Base-by-base conservation (phyloP, 2,113 vertebrate genomes). In the Lynx canadensis region DNA sequence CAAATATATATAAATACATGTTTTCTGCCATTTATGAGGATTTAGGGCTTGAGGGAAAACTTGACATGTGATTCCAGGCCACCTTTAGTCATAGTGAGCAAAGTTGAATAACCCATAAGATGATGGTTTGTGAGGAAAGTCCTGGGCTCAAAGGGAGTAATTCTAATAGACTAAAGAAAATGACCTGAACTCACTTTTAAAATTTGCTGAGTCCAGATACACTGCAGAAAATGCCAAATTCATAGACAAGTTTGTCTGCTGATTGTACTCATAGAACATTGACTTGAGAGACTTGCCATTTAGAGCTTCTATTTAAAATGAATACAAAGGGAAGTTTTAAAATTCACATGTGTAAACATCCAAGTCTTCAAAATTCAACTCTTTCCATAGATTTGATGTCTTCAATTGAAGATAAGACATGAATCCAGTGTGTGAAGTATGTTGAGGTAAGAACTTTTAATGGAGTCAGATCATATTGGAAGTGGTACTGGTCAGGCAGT, bases 261-360 rank as follows among this genome's bases (percentile, higher is more conserved):
- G 31, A 66, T 91, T 69, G 27, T 91, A 2, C 36, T 95, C 57
- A 84, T 23, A 50, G 41, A 94, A 93, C 25, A 69, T 2, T 84
- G 55, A 92, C 27, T 74, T 38, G 78, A 83, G 45, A 82, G 48
- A 38, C 25, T 5, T 95, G 5, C 78, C 38, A 55, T 65, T 83
- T 92, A 71, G 41, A 94, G 13, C 8, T 95, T 95, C 16, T 69
- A 18, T 76, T 92, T 86, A 68, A 68, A 92, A 82, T 1, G 18
- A 80, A 74, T 52, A n/a, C 81, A 88, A 90, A 68, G 7, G 4
- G 1, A 76, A 66, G 10, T 71, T 96, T 85, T 38, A 95, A 88
- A 93, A 89, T 91, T 81, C 71, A 94, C 84, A 91, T 63, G 76
- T 79, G 18, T 71, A 80, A 94, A 71, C 31, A 95, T 36, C 4